A percentile compares a stretch with the other conserved stretches of the same genome.
Evolutionary conservation across 2,888 invertebrate genomes (phyloP).

Genomic region (Rhaphigaster nebulosa): DNA sequence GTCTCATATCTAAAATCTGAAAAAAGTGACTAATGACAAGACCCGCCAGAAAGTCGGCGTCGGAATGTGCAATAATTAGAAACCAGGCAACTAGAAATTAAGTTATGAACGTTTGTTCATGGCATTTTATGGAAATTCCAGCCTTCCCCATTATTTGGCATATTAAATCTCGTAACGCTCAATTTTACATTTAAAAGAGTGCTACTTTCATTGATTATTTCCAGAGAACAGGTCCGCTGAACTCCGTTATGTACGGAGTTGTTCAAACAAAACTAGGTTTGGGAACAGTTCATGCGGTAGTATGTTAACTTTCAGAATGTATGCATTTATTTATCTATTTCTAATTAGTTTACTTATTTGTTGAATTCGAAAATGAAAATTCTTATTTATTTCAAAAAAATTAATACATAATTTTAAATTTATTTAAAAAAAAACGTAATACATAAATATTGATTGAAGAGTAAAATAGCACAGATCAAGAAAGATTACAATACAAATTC

Average conservation of each 20-base stretch:
- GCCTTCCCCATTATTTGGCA: background rate
- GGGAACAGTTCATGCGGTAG: background rate
- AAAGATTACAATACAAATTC: too few species aligned
- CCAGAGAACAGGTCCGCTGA: background rate
- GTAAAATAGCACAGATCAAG: too few species aligned
- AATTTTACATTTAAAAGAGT: background rate
- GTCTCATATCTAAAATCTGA: background rate
- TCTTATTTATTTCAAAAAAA: too few species aligned
- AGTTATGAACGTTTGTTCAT: background rate
- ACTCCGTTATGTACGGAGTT: background rate
- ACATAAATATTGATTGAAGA: too few species aligned
- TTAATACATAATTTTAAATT: too few species aligned
- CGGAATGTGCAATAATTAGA: background rate
- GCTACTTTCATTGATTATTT: constrained; percentile 11
- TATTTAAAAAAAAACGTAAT: too few species aligned
- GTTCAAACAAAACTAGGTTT: background rate
- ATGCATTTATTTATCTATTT: background rate
- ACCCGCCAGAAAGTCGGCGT: background rate
- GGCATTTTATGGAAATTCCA: background rate
- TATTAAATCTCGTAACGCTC: background rate
- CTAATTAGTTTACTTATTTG: background rate
- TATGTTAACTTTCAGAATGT: background rate
- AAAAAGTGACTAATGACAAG: background rate
- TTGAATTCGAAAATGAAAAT: too few species aligned
- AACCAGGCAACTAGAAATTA: background rate